Percentiles rank a stretch among this genome's conserved stretches.
Evolutionary conservation across 2,113 vertebrate species (phyloP).

Genomic region (Mohoua ochrocephala): DNA sequence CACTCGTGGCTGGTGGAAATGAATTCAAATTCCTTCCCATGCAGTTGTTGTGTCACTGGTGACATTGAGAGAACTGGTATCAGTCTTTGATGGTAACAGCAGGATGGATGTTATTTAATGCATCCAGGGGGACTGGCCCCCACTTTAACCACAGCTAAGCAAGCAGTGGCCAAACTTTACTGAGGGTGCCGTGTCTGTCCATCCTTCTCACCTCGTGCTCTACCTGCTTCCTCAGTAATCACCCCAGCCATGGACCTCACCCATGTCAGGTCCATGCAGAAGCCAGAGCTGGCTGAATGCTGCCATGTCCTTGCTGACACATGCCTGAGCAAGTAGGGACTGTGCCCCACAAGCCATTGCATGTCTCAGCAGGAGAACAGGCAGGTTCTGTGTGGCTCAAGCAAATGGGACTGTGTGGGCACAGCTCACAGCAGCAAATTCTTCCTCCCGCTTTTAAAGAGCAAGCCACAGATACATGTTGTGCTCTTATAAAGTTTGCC

Average conservation of each 20-base stretch:
- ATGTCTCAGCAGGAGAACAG: background rate
- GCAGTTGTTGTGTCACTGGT: background rate
- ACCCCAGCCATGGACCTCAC: background rate
- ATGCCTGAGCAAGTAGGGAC: background rate
- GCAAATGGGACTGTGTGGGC: background rate
- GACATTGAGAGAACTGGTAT: background rate
- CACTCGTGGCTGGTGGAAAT: background rate
- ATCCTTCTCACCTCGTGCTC: background rate
- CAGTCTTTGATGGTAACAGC: background rate
- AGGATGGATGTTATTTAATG: background rate
- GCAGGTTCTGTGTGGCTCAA: background rate
- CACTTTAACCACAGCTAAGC: background rate
- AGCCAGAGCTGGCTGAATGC: background rate
- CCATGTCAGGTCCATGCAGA: background rate
- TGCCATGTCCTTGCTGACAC: background rate
- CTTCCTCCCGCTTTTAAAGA: background rate
- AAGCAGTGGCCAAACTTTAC: background rate
- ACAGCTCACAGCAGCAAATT: background rate
- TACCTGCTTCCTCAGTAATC: background rate
- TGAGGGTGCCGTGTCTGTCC: background rate
- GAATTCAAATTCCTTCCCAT: background rate
- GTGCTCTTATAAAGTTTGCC: background rate
- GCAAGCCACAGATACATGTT: background rate
- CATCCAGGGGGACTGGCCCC: background rate
- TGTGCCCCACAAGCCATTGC: background rate